Evolutionary conservation across 1,140 invertebrate genomes (phyloP), one percentile per base, ranked within the genome.

Genomic region (Cepaea nemoralis): DNA sequence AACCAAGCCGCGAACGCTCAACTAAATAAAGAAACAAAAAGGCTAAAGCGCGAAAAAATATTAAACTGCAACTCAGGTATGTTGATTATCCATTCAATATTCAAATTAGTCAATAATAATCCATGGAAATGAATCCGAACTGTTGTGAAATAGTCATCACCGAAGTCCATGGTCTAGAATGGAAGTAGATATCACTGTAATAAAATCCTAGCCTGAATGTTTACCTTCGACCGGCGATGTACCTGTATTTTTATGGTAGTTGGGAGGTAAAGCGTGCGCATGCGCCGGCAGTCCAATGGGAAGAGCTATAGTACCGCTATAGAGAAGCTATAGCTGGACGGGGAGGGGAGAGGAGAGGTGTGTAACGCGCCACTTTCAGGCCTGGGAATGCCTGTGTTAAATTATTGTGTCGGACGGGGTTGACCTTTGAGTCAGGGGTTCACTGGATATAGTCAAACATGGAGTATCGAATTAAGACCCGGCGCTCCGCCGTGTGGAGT

Each of bases 191-290:
- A 63, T 63, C 22, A 63, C 8, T 31, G n/a, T 31, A 63, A 12
- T n/a, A 63, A 63, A 63, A 6, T 5, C 5, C 6, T 1, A 3
- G 33, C n/a, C 5, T 31, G 2, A 31, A 10, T 63, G 59, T 63
- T 63, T 63, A 63, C 59, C n/a, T 31, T 31, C 27, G 6, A 31
- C n/a, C 16, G n/a, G 59, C 27, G 27, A 31, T 27, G 59, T 27
- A 63, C 59, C 59, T 63, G 59, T 63, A 63, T 63, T 63, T 31
- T 63, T 27, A 63, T 63, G 59, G n/a, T 31, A 55, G 42, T 10
- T 31, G 19, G 22, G 33, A 31, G 22, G n/a, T 2, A 6, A 31
- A 31, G 59, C 27, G n/a, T 63, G 27, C 59, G 59, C 59, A 63
- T 63, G 59, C 59, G 59, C 59, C 27, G 27, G 19, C 42, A 45